Evolutionary conservation across 2,113 vertebrate genomes (phyloP).

Genomic region (Hyperoodon ampullatus): DNA sequence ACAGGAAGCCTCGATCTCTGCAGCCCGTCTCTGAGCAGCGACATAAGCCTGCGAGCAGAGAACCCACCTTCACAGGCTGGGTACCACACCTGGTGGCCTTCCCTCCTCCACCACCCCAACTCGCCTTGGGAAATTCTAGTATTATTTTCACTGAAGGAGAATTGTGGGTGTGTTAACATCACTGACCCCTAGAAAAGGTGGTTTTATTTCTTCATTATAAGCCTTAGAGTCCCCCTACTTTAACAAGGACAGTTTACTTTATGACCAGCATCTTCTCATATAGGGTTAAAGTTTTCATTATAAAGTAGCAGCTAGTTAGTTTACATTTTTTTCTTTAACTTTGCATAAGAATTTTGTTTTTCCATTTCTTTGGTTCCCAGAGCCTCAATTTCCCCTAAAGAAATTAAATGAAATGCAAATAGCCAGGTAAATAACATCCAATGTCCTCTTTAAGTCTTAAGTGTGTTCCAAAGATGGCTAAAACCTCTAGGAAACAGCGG

Average conservation of each 20-base stretch:
- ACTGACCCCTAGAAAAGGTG: background rate
- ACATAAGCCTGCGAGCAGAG: background rate
- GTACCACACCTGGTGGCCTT: too few species aligned
- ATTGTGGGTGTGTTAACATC: background rate
- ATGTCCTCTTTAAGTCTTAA: background rate
- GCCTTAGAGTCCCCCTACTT: background rate
- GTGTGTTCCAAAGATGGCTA: background rate
- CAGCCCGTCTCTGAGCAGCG: background rate
- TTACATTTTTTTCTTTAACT: background rate
- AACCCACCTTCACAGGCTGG: background rate
- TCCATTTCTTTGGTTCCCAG: slow-evolving; percentile 38
- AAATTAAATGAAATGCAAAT: background rate
- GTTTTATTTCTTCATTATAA: background rate
- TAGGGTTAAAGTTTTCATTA: background rate
- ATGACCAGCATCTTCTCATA: background rate
- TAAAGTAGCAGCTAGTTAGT: background rate
- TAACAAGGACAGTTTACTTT: background rate
- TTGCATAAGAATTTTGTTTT: background rate
- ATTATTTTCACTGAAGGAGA: background rate
- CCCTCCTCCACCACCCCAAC: background rate
- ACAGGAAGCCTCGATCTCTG: background rate
- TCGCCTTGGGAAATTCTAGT: background rate
- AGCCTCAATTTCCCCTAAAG: slow-evolving; percentile 32
- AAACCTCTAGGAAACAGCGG: background rate
- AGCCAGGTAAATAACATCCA: background rate